Evolutionary conservation across 37 sponge, comb jelly and placozoan genomes (phyloP).

Genomic region (Aplysina aerophoba): DNA sequence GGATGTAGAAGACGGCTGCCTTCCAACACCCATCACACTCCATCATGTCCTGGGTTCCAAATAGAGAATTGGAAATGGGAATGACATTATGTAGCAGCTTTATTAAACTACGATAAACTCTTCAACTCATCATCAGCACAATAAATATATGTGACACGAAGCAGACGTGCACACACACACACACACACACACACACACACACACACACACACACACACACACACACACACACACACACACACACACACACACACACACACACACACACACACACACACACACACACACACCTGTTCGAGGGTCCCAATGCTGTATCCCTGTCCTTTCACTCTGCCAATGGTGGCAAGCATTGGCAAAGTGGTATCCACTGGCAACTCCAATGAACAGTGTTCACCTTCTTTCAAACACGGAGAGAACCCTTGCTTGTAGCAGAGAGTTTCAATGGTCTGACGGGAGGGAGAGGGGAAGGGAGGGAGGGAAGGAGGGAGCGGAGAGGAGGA

Average conservation of each 20-base stretch:
- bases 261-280: no score
- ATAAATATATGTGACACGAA: no score
- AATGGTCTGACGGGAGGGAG: background rate
- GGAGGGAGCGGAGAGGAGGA: no score
- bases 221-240: no score
- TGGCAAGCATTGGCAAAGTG: background rate
- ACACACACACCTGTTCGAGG: conserved; percentile 20
- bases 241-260: no score
- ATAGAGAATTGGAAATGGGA: background rate
- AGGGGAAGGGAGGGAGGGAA: background rate
- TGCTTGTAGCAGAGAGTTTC: conserved; percentile 27
- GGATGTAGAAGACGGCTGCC: conserved; percentile 28
- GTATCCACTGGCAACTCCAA: conserved; percentile 38
- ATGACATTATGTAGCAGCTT: background rate
- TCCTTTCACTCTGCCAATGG: conserved; percentile 18
- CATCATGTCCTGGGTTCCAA: conserved; percentile 19
- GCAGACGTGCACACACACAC: no score
- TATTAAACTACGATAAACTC: background rate
- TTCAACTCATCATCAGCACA: no score
- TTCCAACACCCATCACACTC: conserved; percentile 39
- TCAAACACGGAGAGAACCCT: conserved; percentile 20
- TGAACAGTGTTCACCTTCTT: background rate
- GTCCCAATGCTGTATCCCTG: conserved; percentile 32
- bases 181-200: no score
- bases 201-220: no score